A percentile compares a stretch with the other conserved stretches of the same genome.
Conservation (phyloP, 1,140 invertebrate species). For the Macrosteles quadrilineatus region DNA sequence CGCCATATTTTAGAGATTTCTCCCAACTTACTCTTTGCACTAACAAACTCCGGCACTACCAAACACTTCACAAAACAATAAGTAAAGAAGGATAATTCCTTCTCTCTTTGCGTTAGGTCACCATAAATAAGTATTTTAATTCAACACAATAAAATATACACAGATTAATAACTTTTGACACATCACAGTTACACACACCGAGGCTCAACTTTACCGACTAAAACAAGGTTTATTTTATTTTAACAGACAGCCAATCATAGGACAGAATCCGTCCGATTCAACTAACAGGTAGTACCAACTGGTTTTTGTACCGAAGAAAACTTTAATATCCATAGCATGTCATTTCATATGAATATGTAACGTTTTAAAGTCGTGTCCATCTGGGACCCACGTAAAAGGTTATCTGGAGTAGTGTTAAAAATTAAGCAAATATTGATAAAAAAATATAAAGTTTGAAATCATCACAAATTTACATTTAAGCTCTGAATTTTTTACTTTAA, state of each 20-base stretch:
- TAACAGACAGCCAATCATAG: neutral
- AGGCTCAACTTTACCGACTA: neutral
- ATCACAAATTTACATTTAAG: no score
- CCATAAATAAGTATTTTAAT: neutral
- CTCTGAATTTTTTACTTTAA: no score
- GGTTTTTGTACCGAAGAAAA: no score
- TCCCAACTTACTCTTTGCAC: neutral
- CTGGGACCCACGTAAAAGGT: no score
- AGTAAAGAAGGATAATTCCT: constrained; percentile 9
- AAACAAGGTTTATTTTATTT: no score
- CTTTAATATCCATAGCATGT: no score
- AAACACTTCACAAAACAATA: neutral
- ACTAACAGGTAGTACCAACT: neutral
- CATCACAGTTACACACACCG: neutral
- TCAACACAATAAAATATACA: neutral
- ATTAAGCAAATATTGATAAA: no score
- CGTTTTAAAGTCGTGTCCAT: no score
- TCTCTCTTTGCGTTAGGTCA: neutral
- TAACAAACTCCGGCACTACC: neutral
- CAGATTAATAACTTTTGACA: neutral
- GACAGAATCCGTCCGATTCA: neutral
- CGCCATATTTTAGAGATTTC: constrained; percentile 31
- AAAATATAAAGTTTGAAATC: no score
- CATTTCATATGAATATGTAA: no score
- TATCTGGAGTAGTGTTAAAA: no score